phyloP scores from a whole-genome alignment of 2,113 vertebrate genomes.

The Pteropus alecto region DNA sequence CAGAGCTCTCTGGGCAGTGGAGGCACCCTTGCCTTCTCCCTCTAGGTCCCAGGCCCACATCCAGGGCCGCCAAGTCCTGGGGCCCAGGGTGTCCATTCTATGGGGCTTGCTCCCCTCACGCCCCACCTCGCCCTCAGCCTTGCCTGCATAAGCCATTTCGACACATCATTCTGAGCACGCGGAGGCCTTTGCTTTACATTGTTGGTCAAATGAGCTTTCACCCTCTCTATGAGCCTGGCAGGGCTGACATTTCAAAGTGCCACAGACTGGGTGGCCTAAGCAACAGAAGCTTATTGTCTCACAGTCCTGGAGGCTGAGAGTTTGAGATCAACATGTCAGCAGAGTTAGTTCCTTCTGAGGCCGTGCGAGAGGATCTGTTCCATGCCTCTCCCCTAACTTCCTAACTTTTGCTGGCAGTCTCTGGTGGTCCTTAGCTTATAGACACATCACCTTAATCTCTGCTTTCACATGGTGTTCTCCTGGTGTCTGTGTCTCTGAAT shows the following conservation, averaged over 20 bases:
- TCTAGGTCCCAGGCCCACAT: background rate
- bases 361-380: background rate
- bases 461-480: background rate
- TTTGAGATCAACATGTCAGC: background rate
- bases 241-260: background rate
- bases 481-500: background rate
- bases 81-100: background rate
- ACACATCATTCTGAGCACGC: background rate
- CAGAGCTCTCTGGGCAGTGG: background rate
- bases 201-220: background rate
- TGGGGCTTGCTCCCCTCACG: background rate
- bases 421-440: background rate
- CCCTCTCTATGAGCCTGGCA: fast-evolving
- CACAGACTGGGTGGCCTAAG: background rate
- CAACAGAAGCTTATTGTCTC: background rate
- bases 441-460: background rate
- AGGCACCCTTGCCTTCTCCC: background rate
- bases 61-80: background rate
- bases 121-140: background rate
- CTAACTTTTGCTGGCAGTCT: background rate
- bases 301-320: background rate
- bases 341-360: background rate
- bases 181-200: background rate
- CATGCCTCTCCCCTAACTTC: background rate
- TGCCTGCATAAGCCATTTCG: background rate